Evolutionary conservation across 2,113 vertebrate genomes (phyloP).

Genomic region (Egretta garzetta): DNA sequence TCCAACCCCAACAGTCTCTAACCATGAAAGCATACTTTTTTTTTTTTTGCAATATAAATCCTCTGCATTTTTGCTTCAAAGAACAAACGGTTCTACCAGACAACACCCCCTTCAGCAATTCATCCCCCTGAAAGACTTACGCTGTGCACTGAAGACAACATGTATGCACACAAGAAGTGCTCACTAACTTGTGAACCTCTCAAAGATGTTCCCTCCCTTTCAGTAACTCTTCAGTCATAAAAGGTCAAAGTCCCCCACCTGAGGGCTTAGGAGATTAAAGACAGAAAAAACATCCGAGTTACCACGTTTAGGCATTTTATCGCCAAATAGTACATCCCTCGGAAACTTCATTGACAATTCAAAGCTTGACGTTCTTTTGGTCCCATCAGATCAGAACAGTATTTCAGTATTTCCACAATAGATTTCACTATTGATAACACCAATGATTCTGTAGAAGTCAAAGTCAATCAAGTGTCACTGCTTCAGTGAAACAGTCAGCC

Average conservation of each 20-base stretch:
- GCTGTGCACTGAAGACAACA: background rate
- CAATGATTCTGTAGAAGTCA: background rate
- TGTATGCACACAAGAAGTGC: background rate
- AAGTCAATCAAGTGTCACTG: background rate
- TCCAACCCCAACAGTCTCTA: background rate
- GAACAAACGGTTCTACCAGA: background rate
- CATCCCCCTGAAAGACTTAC: background rate
- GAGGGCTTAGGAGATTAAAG: background rate
- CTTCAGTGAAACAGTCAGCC: background rate
- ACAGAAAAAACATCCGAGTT: background rate
- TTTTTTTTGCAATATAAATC: background rate
- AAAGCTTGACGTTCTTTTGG: background rate
- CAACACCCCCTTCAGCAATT: background rate
- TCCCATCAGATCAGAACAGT: background rate
- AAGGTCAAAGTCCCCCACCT: background rate
- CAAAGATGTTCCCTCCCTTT: background rate
- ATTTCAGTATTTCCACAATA: background rate
- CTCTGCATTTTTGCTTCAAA: background rate
- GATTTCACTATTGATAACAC: background rate
- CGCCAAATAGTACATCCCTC: background rate
- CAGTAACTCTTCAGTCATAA: background rate
- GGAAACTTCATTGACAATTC: background rate
- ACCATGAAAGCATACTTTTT: background rate
- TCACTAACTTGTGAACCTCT: background rate
- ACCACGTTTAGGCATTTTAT: background rate